These are phyloP conservation scores for Conomelus anceps DNA, from an alignment of 2,888 invertebrate species.

Conservation along the genomic window DNA sequence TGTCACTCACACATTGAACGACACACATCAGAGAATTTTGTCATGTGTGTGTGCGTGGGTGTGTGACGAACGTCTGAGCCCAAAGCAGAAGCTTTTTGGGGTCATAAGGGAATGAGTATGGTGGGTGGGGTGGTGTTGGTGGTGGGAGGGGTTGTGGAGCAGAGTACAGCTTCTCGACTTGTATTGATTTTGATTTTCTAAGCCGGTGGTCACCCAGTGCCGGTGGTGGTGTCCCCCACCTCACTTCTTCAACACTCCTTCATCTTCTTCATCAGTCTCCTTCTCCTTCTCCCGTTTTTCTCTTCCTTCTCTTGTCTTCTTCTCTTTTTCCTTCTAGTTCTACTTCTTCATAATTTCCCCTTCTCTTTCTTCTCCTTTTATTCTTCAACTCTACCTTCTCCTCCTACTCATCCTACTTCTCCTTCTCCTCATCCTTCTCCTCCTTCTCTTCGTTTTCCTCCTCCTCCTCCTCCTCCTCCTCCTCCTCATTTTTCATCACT, in stretches of 20 bases:
- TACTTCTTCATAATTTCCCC: not conserved
- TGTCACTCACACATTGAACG: too few relatives aligned
- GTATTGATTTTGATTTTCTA: conserved; percentile 21
- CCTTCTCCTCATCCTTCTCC: too few relatives aligned
- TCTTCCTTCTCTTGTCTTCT: too few relatives aligned
- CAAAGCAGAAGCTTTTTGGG: too few relatives aligned
- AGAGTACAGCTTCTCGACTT: conserved; percentile 4
- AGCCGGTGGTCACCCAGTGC: conserved; percentile 17
- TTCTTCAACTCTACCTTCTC: too few relatives aligned
- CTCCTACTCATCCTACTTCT: not conserved
- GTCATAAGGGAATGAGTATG: not conserved
- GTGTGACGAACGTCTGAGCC: too few relatives aligned
- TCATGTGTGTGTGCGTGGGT: too few relatives aligned
- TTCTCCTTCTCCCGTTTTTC: not conserved
- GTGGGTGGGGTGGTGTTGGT: conserved; percentile 4
- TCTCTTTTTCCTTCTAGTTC: not conserved
- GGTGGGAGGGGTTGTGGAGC: not conserved
- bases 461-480: not conserved
- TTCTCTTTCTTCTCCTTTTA: too few relatives aligned
- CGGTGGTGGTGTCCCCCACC: not conserved
- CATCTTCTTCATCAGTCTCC: not conserved
- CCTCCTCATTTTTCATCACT: not conserved
- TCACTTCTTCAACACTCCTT: not conserved
- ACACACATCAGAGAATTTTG: too few relatives aligned
- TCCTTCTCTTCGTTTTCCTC: not conserved